phyloP scores from a whole-genome alignment of 2,888 invertebrate genomes.

The Pyrrhosoma nymphula region DNA sequence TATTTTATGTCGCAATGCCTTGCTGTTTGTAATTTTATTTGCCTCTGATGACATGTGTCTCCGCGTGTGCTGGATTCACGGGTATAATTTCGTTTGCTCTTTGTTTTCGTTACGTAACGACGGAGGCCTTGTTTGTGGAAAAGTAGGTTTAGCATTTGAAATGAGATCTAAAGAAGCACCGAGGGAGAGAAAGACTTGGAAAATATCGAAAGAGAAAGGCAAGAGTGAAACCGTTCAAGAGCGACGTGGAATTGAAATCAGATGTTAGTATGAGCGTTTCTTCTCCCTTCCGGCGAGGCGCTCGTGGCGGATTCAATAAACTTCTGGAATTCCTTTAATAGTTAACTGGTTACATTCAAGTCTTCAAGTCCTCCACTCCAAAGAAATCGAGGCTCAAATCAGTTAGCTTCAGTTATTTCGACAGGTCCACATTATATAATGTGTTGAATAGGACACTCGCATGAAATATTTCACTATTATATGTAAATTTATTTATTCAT shows the following conservation, averaged over 20 bases:
- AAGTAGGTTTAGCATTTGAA: slow-evolving; percentile 19
- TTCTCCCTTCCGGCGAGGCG: neutral
- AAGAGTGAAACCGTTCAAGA: neutral
- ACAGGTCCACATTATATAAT: too few relatives aligned
- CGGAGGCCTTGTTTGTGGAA: neutral
- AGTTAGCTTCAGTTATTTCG: too few relatives aligned
- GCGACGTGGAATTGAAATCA: slow-evolving; percentile 5
- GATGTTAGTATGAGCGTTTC: neutral
- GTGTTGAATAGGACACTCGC: too few relatives aligned
- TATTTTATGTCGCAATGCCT: too few relatives aligned
- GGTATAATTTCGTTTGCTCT: slow-evolving; percentile 16
- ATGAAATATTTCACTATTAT: too few relatives aligned
- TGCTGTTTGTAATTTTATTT: too few relatives aligned
- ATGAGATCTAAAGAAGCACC: slow-evolving; percentile 28
- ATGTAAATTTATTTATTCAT: too few relatives aligned
- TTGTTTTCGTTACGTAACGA: slow-evolving; percentile 9
- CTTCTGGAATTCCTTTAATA: neutral
- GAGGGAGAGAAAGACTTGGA: neutral
- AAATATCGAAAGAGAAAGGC: slow-evolving; percentile 24
- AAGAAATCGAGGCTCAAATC: too few relatives aligned
- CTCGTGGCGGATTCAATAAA: neutral
- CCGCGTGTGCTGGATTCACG: neutral
- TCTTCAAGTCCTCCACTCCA: neutral
- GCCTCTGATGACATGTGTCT: neutral
- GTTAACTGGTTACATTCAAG: neutral